Evolutionary conservation across 2,797 vertebrate genomes (phyloP).

Genomic region (Onychomys torridus): DNA sequence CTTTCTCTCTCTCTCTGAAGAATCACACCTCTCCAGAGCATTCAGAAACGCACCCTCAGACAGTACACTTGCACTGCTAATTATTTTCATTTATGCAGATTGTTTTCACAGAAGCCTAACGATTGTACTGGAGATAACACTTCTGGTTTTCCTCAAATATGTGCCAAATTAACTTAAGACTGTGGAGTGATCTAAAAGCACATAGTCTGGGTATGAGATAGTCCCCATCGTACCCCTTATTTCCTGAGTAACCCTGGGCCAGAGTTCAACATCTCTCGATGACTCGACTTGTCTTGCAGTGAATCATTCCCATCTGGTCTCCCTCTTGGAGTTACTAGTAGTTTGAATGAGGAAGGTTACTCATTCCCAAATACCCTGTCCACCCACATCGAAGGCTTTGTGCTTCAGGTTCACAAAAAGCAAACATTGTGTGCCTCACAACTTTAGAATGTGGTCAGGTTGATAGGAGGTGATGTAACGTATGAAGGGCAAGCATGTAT

Average conservation of each 20-base stretch:
- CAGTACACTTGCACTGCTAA: neutral
- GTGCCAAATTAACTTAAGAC: neutral
- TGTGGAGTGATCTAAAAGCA: neutral
- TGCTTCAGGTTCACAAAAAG: neutral
- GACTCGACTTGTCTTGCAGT: neutral
- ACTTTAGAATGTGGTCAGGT: neutral
- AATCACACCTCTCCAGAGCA: neutral
- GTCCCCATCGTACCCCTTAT: too few species aligned
- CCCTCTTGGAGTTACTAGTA: neutral
- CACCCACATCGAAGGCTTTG: neutral
- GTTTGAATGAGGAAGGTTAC: accelerated
- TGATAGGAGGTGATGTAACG: neutral
- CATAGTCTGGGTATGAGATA: accelerated
- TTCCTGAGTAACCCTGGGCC: neutral
- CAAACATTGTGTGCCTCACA: accelerated
- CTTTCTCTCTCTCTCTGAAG: neutral
- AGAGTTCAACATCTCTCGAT: neutral
- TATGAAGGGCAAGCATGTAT: neutral
- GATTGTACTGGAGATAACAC: neutral
- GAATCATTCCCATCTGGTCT: neutral
- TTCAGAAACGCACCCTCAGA: neutral
- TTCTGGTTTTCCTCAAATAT: neutral
- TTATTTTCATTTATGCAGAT: neutral
- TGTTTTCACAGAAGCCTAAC: conserved; percentile 16
- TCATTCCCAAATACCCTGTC: neutral